Evolutionary conservation across 1,140 invertebrate species (phyloP), one percentile per base, ranked within the genome.

Genomic region (Maniola jurtina): DNA sequence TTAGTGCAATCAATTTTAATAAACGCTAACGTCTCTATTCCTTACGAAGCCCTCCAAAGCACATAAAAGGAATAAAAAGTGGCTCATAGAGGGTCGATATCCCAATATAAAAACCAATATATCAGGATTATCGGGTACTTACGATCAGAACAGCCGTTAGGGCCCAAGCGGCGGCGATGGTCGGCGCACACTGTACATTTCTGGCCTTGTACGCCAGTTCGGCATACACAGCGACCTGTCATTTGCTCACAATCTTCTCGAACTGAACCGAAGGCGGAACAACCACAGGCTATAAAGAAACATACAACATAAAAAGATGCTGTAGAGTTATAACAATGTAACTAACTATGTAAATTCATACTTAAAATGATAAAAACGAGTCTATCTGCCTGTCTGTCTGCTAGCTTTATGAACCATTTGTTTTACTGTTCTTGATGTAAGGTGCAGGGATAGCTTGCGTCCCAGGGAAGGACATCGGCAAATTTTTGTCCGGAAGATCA

Each of bases 151-250:
- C 96, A 97, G 66, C 96, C 96, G 72, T 94, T 94, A 10, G 94
- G 94, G 57, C 94, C 95, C 14, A 97, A 91, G 59, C 95, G 92
- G 73, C 95, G 93, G 66, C 94, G 93, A 66, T 95, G 94, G 73
- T 95, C 95, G 0, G 94, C 93, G 82, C 97, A 99, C 36, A 95
- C 93, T 47, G 97, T 96, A 83, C 99, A 99, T 42, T 95, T 95
- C 61, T 95, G 92, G 40, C 97, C 97, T 25, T 96, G 96, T 76
- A 95, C 99, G 67, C 95, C 98, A 68, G 94, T 94, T 60, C 94
- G 93, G 82, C 99, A 99, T 0, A 94, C 94, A 86, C 99, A 99
- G 75, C 99, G 96, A 34, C 98, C 98, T 58, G 93, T 95, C 66
- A 93, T 92, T 38, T 95, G 91, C 74, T 99, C 94, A 86, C 99